Evolutionary conservation across 2,113 vertebrate species (phyloP), one percentile per base, ranked within the genome.

Genomic region (Dipodomys stephensi): DNA sequence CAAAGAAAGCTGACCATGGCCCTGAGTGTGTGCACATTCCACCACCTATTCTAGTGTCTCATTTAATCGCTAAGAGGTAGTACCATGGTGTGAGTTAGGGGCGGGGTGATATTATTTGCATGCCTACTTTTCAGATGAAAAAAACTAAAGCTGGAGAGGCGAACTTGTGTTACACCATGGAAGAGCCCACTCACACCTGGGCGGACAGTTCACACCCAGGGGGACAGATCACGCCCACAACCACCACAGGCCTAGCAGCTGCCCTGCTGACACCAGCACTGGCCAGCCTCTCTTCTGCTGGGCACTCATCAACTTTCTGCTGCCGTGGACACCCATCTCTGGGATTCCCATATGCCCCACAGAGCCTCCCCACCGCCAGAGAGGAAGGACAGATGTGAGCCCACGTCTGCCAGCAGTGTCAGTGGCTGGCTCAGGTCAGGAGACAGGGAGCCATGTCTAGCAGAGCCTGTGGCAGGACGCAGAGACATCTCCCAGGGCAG

Each of bases 241-340:
- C 7, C 23, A 64, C 49, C 11, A 30, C 1, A 7, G 6, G 8
- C 4, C 83, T 15, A 44, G 22, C 0, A 1, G 13, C 11, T 57
- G 62, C 2, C 39, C 49, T 53, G 62, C 60, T 25, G 44, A 15
- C 25, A 4, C 57, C 39, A 69, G 12, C 8, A 28, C 23, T 57
- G 18, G 27, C 49, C 11, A 3, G 20, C 2, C 5, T 60, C 27
- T 32, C 19, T 73, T 13, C 35, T 64, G 30, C 76, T 10, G 46
- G 18, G 30, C 39, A 22, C 32, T 32, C 28, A 2, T 1, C 12
- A 30, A 49, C 6, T 53, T 9, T 27, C 39, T 9, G 18, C 83
- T 18, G 23, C 62, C 62, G 1, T 19, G 35, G 35, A 73, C 12
- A 30, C 60, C 74, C 44, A 4, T 19, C 65, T 22, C 10, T 12